Evolutionary conservation across 2,888 invertebrate species (phyloP).

Genomic region (Gibbula magus): DNA sequence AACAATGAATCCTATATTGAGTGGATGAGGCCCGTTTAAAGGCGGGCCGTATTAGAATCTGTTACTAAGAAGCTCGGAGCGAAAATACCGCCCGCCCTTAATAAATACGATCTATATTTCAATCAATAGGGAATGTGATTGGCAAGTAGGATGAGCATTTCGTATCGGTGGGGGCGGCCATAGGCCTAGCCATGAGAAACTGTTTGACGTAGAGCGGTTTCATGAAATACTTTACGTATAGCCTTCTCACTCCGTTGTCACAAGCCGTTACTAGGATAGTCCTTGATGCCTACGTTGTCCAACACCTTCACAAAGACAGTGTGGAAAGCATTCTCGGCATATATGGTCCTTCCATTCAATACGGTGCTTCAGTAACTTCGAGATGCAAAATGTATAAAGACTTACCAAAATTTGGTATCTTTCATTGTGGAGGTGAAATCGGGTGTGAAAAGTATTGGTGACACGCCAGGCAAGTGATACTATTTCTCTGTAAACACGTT

Average conservation of each 20-base stretch:
- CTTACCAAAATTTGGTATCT: conserved; percentile 3
- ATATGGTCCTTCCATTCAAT: not conserved
- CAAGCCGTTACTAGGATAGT: not conserved
- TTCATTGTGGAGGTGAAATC: not conserved
- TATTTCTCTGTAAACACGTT: not conserved
- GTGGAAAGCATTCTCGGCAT: not conserved
- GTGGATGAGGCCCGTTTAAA: not conserved
- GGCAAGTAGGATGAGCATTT: not conserved
- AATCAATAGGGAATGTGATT: conserved; percentile 11
- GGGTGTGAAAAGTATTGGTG: not conserved
- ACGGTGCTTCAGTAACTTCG: not conserved
- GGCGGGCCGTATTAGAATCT: not conserved
- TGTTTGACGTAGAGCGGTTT: not conserved
- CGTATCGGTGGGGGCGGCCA: conserved; percentile 4
- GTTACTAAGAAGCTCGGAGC: not conserved
- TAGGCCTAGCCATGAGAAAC: not conserved
- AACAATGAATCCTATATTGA: not conserved
- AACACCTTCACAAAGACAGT: not conserved
- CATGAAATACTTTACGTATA: conserved; percentile 1
- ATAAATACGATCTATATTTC: conserved; percentile 19
- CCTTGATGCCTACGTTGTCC: not conserved
- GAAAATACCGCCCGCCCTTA: conserved; percentile 13
- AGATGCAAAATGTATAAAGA: conserved; percentile 18
- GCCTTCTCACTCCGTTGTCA: not conserved
- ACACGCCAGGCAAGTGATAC: conserved; percentile 4